Evolutionary conservation across 2,888 invertebrate genomes (phyloP), one percentile per base, ranked within the genome.

Genomic region (Bellardia bayeri): DNA sequence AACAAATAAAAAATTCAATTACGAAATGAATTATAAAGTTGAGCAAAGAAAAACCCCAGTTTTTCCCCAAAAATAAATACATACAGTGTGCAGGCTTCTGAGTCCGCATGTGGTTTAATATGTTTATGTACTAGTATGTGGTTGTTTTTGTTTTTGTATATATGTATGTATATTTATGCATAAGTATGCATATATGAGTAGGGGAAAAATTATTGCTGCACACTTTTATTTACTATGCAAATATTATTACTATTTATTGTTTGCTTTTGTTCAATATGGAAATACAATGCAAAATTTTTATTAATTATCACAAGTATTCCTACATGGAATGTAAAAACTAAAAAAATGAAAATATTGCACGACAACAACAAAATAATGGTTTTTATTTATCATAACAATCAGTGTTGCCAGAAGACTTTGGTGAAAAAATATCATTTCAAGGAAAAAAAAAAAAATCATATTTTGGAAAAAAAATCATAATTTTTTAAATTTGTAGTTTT

Each of bases 151-250:
- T 40, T 9, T 37, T 5, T 37, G 37, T 30, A 30, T 2, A 23
- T 30, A n/a, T 8, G 23, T 16, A 23, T 11, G 3, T 8, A 7
- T 23, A 61, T 61, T 63, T 33, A 49, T 7, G 11, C 16, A 51
- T 3, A 51, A 1, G 37, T 37, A 13, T 23, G 5, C 7, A 11
- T 23, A 37, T n/a, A 56, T 56, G 13, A 8, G 9, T 13, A 16
- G n/a, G 51, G 14, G 33, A 30, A 51, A 58, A 56, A 74, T n/a
- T 37, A 68, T 82, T 61, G 33, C 45, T 76, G 54, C 42, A 69
- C 69, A 76, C 61, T 75, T 82, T 56, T 75, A 75, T 82, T 82
- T 75, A 82, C 58, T 75, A 69, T 82, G 68, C 75, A 82, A 82
- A 82, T 82, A 61, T 61, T 69, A 75, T 82, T 75, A 69, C 68